Evolutionary conservation across 2,888 invertebrate genomes (phyloP).

Genomic region (Pachliopta kotzebuea): DNA sequence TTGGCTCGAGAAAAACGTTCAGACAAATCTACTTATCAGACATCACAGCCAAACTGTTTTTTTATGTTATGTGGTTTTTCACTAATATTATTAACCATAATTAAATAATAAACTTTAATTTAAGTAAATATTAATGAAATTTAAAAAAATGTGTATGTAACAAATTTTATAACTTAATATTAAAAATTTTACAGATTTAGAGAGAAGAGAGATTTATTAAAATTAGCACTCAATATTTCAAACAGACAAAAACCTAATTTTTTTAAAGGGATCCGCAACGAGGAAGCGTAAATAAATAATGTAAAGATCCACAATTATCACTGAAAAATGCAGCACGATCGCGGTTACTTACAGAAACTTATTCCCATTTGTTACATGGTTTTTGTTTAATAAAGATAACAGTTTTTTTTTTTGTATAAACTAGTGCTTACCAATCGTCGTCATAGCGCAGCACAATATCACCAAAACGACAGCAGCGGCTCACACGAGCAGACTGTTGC

Average conservation of each 20-base stretch:
- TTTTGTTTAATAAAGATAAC: no score
- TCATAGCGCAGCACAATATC: slow-evolving; percentile 56
- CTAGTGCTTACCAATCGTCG: slow-evolving; percentile 70
- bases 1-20: no score
- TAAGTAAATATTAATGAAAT: not conserved
- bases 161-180: no score
- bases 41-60: not conserved
- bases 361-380: slow-evolving; percentile 29
- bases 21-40: slow-evolving; percentile 14
- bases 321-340: slow-evolving; percentile 46
- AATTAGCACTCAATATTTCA: not conserved
- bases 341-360: not conserved
- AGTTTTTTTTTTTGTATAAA: slow-evolving; percentile 36
- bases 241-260: not conserved
- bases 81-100: not conserved
- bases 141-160: not conserved
- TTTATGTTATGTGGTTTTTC: slow-evolving; percentile 6
- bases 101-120: not conserved
- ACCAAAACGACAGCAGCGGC: slow-evolving; percentile 60
- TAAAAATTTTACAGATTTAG: no score
- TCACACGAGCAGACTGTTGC: slow-evolving; percentile 78
- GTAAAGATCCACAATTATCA: slow-evolving; percentile 55
- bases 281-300: slow-evolving; percentile 66
- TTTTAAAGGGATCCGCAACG: slow-evolving; percentile 37
- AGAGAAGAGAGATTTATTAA: no score